A percentile compares a stretch with the other conserved stretches of the same genome.
Evolutionary conservation across 2,888 invertebrate genomes (phyloP).

Genomic region (Fragum whitleyi): DNA sequence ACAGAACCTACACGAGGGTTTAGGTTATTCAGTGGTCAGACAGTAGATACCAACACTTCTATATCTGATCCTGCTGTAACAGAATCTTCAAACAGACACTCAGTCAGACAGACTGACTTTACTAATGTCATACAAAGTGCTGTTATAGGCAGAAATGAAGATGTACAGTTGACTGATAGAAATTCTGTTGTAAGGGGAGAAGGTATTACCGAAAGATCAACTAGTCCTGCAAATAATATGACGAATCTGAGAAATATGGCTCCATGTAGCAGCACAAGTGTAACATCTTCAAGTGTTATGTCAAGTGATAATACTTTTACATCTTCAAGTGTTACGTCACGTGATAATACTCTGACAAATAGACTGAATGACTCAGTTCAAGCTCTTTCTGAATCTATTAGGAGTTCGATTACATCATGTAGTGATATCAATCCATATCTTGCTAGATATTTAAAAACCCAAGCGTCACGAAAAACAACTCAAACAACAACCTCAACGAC

Average conservation of each 20-base stretch:
- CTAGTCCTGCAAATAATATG: too few species aligned
- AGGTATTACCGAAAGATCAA: too few species aligned
- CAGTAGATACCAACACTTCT: neutral
- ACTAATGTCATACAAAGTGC: too few species aligned
- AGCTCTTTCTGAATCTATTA: neutral
- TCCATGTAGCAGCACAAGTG: too few species aligned
- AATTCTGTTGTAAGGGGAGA: neutral
- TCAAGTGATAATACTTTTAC: neutral
- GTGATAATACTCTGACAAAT: neutral
- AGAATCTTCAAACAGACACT: neutral
- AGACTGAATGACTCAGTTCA: neutral
- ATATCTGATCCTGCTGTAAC: neutral
- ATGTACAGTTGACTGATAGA: neutral
- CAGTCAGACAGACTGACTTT: neutral
- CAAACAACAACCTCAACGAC: neutral
- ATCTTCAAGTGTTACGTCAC: neutral
- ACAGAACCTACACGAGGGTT: neutral
- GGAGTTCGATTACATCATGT: conserved; percentile 14
- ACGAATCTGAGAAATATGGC: too few species aligned
- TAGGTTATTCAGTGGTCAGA: neutral
- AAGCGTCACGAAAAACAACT: neutral
- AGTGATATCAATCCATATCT: conserved; percentile 24
- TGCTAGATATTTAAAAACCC: conserved; percentile 32
- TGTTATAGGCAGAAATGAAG: neutral
- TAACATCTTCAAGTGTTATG: too few species aligned